Percentiles rank a stretch among this genome's conserved stretches.
These are phyloP conservation scores for Myripristis murdjan DNA, from an alignment of 2,797 vertebrate species.

Conservation along the genomic window DNA sequence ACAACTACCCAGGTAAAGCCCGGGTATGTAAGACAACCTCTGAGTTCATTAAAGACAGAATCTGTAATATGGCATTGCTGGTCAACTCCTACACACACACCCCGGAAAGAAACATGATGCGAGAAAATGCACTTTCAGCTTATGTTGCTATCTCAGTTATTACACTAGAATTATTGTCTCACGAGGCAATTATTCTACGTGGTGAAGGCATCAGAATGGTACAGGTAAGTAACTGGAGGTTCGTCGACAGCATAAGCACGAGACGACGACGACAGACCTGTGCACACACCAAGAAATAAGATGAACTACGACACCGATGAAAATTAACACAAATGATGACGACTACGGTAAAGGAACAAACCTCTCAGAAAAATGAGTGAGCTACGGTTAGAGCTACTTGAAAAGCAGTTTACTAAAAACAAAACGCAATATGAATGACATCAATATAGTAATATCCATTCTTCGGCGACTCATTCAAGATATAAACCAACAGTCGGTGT, in stretches of 20 bases:
- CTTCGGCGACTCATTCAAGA: neutral
- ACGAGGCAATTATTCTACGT: neutral
- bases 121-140: neutral
- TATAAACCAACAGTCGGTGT: neutral
- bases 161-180: neutral
- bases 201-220: slow-evolving; percentile 26
- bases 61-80: slow-evolving; percentile 21
- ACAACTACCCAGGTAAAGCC: neutral
- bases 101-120: neutral
- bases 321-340: slow-evolving; percentile 2
- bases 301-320: neutral
- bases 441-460: neutral
- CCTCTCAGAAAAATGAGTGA: neutral
- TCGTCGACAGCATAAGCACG: neutral
- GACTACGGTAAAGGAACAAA: slow-evolving; percentile 1
- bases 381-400: slow-evolving; percentile 20
- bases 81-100: neutral
- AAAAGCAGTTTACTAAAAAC: slow-evolving; percentile 8
- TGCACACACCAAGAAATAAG: slow-evolving; percentile 5
- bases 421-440: neutral
- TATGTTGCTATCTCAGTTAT: neutral
- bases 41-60: slow-evolving; percentile 32
- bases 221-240: neutral
- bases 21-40: slow-evolving; percentile 3
- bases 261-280: slow-evolving; percentile 1